Conservation (phyloP, 2,888 invertebrate species). For the Pachycephus smyrnensis region DNA sequence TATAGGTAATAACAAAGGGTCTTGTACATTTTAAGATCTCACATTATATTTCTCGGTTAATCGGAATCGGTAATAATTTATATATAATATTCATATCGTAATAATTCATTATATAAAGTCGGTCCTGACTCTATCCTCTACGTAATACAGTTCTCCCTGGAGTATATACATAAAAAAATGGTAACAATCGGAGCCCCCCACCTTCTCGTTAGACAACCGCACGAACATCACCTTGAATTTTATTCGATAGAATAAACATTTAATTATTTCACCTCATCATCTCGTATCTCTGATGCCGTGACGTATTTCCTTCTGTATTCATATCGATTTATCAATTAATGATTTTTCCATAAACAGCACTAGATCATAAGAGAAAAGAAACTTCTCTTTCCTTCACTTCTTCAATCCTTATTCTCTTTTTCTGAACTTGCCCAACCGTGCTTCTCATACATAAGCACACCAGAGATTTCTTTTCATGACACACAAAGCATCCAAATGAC, state of each 20-base stretch:
- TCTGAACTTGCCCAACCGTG: not conserved
- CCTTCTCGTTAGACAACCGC: not conserved
- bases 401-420: not conserved
- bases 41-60: slow-evolving; percentile 32
- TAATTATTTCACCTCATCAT: not conserved
- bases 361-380: not conserved
- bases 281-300: not conserved
- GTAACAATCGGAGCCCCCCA: not conserved
- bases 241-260: not conserved
- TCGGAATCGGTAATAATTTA: slow-evolving; percentile 32
- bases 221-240: not conserved
- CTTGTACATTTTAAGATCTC: slow-evolving; percentile 31
- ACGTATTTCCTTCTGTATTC: not conserved
- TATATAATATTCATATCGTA: slow-evolving; percentile 24
- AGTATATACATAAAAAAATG: slow-evolving; percentile 32
- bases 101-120: slow-evolving; percentile 33
- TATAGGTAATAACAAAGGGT: not conserved
- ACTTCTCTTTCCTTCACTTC: not conserved
- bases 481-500: not conserved
- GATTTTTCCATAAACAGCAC: not conserved
- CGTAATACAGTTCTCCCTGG: slow-evolving; percentile 31
- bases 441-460: not conserved
- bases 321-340: not conserved
- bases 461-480: not conserved
- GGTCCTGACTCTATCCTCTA: slow-evolving; percentile 30